Evolutionary conservation across 1,140 invertebrate genomes (phyloP).

Genomic region (Neocloeon triangulifer): DNA sequence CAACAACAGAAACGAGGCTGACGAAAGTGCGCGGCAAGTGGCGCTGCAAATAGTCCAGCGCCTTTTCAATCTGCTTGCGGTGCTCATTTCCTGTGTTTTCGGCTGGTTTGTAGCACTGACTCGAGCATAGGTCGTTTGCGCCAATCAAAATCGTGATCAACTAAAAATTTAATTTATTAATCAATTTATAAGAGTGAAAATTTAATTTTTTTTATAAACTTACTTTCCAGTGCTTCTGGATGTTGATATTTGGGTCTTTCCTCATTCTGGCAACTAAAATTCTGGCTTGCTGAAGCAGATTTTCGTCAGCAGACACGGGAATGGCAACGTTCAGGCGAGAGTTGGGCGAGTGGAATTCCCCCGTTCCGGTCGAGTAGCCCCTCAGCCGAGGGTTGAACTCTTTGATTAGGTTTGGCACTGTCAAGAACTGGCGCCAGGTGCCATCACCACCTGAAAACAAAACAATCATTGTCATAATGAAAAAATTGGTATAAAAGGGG

Average conservation of each 20-base stretch:
- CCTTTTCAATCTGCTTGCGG: conserved; percentile 11
- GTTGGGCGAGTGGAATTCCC: conserved; percentile 38
- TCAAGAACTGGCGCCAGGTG: conserved; percentile 40
- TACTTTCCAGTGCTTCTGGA: conserved; percentile 55
- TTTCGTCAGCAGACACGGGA: conserved; percentile 43
- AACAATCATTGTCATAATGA: neutral
- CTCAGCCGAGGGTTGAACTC: conserved; percentile 32
- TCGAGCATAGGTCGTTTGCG: conserved; percentile 63
- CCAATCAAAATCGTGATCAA: conserved; percentile 65
- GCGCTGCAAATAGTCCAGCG: conserved; percentile 33
- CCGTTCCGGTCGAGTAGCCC: conserved; percentile 43
- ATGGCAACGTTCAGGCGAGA: conserved; percentile 42
- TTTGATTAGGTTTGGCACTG: conserved; percentile 47
- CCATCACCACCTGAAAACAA: conserved; percentile 39
- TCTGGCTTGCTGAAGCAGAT: conserved; percentile 38
- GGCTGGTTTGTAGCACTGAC: conserved; percentile 34
- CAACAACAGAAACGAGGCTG: conserved; percentile 50
- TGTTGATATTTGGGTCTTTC: conserved; percentile 31
- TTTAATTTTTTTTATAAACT: neutral
- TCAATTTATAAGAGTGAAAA: neutral
- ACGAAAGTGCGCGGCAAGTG: conserved; percentile 49
- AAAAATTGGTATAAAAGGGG: conserved; percentile 2
- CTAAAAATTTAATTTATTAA: conserved; percentile 14
- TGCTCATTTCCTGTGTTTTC: conserved; percentile 11
- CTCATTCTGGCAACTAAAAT: conserved; percentile 45